phyloP scores from a whole-genome alignment of 2,888 invertebrate genomes.

The Scaeva pyrastri region DNA sequence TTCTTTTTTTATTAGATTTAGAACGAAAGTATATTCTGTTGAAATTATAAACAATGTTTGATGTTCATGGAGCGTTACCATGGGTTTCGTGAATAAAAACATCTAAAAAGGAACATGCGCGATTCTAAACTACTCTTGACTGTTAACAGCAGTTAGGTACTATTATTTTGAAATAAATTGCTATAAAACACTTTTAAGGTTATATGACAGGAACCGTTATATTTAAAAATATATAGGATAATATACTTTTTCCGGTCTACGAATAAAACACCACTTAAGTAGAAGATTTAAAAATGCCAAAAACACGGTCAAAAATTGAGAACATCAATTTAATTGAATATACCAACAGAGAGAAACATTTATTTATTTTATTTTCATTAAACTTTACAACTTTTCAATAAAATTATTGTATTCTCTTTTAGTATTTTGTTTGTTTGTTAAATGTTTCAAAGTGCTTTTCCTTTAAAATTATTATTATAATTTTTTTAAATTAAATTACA shows the following conservation, averaged over 20 bases:
- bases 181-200: no score
- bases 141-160: no score
- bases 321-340: background rate
- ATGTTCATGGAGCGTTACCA: background rate
- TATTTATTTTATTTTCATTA: conserved; percentile 45
- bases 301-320: background rate
- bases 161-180: no score
- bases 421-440: conserved; percentile 2
- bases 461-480: background rate
- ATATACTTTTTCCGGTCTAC: no score
- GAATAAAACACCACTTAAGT: no score
- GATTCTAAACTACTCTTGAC: no score
- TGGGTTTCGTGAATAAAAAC: background rate
- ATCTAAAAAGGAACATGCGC: background rate
- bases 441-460: conserved; percentile 8
- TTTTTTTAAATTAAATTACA: background rate
- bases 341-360: conserved; percentile 66
- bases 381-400: conserved; percentile 51
- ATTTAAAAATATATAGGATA: no score
- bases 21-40: background rate
- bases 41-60: background rate
- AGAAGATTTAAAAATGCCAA: no score
- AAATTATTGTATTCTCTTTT: conserved; percentile 31
- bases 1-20: background rate
- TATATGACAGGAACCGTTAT: no score